phyloP scores from a whole-genome alignment of 1,140 invertebrate species.

The Aphidius gifuensis region DNA sequence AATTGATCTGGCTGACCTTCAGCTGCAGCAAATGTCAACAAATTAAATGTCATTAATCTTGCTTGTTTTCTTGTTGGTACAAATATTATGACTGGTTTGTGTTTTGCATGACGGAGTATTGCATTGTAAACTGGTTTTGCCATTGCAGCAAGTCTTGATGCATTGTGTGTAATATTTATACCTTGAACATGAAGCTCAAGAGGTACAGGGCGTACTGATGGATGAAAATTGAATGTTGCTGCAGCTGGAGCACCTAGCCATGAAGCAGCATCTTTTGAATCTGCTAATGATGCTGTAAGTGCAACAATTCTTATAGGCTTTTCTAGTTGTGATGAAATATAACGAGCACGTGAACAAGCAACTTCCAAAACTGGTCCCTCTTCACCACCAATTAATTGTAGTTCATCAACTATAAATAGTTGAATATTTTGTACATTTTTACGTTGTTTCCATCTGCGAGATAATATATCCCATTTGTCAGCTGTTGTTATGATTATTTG shows the following conservation, averaged over 20 bases:
- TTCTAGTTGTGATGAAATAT: conserved; percentile 95
- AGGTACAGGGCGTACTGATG: conserved; percentile 91
- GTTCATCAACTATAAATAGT: conserved; percentile 95
- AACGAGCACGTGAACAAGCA: conserved; percentile 95
- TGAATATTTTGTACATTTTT: conserved; percentile 98
- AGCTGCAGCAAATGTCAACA: conserved; percentile 88
- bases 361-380: conserved; percentile 94
- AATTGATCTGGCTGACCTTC: conserved; percentile 83
- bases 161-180: conserved; percentile 97
- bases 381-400: conserved; percentile 87
- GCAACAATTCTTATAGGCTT: conserved; percentile 93
- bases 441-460: conserved; percentile 96
- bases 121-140: conserved; percentile 95
- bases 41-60: conserved; percentile 89
- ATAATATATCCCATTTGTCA: conserved; percentile 98
- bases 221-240: conserved; percentile 97
- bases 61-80: conserved; percentile 94
- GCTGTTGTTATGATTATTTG: conserved; percentile 96
- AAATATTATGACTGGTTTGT: conserved; percentile 93
- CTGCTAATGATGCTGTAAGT: conserved; percentile 88
- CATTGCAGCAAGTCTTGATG: conserved; percentile 93
- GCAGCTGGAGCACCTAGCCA: conserved; percentile 95
- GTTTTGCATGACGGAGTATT: conserved; percentile 81
- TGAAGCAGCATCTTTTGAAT: conserved; percentile 92
- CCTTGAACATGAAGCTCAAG: conserved; percentile 94